A percentile compares a stretch with the other conserved stretches of the same genome.
Evolutionary conservation across 2,113 vertebrate genomes (phyloP).

Genomic region (Holacanthus passer): DNA sequence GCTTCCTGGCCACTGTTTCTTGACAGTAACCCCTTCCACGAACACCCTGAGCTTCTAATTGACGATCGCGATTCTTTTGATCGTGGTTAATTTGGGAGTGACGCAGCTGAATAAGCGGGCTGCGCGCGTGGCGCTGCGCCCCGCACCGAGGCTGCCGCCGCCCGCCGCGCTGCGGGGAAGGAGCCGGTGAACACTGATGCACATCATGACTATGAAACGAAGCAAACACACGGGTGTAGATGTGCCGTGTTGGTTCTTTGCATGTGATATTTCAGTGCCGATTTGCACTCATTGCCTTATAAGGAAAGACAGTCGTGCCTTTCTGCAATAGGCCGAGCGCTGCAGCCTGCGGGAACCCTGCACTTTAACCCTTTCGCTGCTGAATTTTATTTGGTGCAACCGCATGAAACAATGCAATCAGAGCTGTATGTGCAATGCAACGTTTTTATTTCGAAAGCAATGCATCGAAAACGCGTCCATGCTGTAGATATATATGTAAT

Average conservation of each 20-base stretch:
- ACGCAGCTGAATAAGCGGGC: slow-evolving; percentile 54
- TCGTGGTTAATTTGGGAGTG: slow-evolving; percentile 52
- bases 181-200: not conserved
- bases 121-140: not conserved
- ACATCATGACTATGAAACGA: not conserved
- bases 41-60: not conserved
- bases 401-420: slow-evolving; percentile 40
- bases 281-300: slow-evolving; percentile 80
- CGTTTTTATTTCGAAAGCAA: not conserved
- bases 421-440: not conserved
- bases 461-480: not conserved
- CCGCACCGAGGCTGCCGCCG: slow-evolving; percentile 19
- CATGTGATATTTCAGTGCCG: slow-evolving; percentile 50
- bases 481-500: not conserved
- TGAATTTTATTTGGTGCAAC: slow-evolving; percentile 79
- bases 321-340: slow-evolving; percentile 82
- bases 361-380: slow-evolving; percentile 81
- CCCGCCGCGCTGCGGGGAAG: not conserved
- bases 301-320: slow-evolving; percentile 82
- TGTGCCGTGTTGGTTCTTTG: slow-evolving; percentile 1
- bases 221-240: not conserved
- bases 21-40: not conserved
- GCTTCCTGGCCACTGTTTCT: not conserved
- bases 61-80: not conserved
- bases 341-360: slow-evolving; percentile 72